A percentile compares a stretch with the other conserved stretches of the same genome.
These are phyloP conservation scores for Nycticebus coucang DNA, from an alignment of 2,113 vertebrate genomes.

Conservation along the genomic window DNA sequence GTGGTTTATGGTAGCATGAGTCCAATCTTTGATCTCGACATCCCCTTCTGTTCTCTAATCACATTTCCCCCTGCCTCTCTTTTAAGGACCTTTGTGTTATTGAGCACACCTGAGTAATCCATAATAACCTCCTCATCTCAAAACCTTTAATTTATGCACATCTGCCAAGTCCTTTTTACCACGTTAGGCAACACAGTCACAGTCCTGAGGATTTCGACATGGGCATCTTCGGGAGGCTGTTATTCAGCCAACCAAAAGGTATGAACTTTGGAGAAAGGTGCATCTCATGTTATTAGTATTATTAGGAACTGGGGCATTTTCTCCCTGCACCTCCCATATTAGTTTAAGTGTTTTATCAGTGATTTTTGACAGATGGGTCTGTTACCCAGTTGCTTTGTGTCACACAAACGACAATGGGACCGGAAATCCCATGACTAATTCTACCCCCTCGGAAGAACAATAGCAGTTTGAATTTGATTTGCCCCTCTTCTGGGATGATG, in stretches of 20 bases:
- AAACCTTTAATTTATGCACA: background rate
- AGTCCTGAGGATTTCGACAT: background rate
- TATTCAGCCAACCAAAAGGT: background rate
- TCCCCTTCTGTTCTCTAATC: background rate
- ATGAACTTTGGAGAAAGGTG: background rate
- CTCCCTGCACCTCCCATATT: background rate
- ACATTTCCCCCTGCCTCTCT: background rate
- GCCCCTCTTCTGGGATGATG: conserved; percentile 69
- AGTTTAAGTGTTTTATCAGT: background rate
- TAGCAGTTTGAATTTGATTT: conserved; percentile 57
- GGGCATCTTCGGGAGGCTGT: background rate
- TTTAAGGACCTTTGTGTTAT: no score
- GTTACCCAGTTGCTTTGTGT: conserved; percentile 48
- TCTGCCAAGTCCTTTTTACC: background rate
- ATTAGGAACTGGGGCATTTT: background rate
- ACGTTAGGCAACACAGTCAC: background rate
- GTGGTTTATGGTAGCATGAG: no score
- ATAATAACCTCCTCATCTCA: background rate
- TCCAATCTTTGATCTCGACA: background rate
- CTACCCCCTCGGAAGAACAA: conserved; percentile 55
- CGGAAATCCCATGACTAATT: conserved; percentile 31
- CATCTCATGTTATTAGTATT: background rate
- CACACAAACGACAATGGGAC: background rate
- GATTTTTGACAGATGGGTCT: conserved; percentile 62
- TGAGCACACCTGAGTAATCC: background rate